Conservation (phyloP, 1,140 invertebrate genomes). For the Nasonia vitripennis region DNA sequence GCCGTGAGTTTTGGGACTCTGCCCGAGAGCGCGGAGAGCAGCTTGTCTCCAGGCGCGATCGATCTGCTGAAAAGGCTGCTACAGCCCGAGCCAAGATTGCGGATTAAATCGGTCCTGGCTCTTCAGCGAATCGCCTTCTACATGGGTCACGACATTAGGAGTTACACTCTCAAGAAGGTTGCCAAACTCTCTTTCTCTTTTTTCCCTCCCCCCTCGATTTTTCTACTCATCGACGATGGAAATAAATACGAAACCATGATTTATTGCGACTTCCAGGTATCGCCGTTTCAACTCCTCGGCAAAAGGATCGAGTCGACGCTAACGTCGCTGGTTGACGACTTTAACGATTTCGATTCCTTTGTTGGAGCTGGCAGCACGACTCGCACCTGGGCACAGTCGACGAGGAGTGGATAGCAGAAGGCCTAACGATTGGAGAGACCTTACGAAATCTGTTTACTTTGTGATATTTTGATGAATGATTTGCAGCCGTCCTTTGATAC, state of each 20-base stretch:
- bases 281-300: slow-evolving; percentile 64
- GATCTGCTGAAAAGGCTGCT: slow-evolving; percentile 73
- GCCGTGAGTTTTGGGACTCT: slow-evolving; percentile 55
- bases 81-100: slow-evolving; percentile 67
- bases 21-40: slow-evolving; percentile 56
- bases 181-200: not conserved
- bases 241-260: not conserved
- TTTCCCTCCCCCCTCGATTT: not conserved
- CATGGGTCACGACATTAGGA: slow-evolving; percentile 69
- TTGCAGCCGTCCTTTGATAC: slow-evolving; percentile 6
- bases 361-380: slow-evolving; percentile 50
- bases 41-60: slow-evolving; percentile 61
- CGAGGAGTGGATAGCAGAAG: slow-evolving; percentile 28
- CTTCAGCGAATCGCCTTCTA: slow-evolving; percentile 75
- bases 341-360: slow-evolving; percentile 63
- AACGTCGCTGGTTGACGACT: slow-evolving; percentile 37
- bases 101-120: slow-evolving; percentile 69
- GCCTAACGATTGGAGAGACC: not conserved
- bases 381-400: slow-evolving; percentile 40
- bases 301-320: slow-evolving; percentile 43
- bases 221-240: not conserved
- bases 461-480: slow-evolving; percentile 34
- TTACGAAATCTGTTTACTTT: not conserved
- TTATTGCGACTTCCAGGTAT: slow-evolving; percentile 58
- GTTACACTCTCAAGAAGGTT: slow-evolving; percentile 67